Conservation (phyloP, 2,113 vertebrate genomes). For the Lethenteron camtschaticum region DNA sequence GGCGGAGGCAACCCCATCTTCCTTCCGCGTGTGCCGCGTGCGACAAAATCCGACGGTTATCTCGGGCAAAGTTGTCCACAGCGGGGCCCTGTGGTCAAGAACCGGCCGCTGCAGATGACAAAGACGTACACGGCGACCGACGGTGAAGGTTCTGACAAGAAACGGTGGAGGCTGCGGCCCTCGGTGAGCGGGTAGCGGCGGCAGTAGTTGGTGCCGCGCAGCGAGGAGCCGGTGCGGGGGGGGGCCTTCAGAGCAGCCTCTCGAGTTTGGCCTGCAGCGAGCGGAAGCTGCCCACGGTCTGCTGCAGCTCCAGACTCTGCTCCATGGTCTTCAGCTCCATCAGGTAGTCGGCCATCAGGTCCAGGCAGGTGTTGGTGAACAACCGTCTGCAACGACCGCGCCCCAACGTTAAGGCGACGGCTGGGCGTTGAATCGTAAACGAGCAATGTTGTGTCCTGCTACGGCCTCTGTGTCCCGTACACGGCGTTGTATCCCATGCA, state of each 20-base stretch:
- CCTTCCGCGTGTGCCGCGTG: too few species aligned
- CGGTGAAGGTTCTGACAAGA: too few species aligned
- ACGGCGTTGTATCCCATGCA: neutral
- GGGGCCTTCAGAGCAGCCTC: constrained; percentile 38
- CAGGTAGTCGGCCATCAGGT: constrained; percentile 72
- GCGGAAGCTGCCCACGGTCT: constrained; percentile 63
- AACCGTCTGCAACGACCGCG: constrained; percentile 30
- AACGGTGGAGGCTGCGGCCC: too few species aligned
- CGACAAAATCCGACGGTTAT: too few species aligned
- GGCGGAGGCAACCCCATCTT: too few species aligned
- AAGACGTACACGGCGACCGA: too few species aligned
- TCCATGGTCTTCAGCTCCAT: constrained; percentile 86
- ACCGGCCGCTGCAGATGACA: too few species aligned
- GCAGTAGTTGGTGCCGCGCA: too few species aligned
- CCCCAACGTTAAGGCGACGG: neutral
- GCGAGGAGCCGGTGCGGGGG: too few species aligned
- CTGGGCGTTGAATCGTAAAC: neutral
- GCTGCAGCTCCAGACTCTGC: constrained; percentile 36
- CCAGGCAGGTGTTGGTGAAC: constrained; percentile 72
- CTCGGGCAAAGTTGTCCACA: too few species aligned
- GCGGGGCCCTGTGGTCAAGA: too few species aligned
- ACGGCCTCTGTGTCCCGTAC: neutral
- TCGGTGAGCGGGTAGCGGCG: too few species aligned
- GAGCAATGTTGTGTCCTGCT: neutral
- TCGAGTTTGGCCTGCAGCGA: constrained; percentile 79